Base-by-base conservation (phyloP, 1,140 invertebrate species). In the Leptestheria dahalacensis region DNA sequence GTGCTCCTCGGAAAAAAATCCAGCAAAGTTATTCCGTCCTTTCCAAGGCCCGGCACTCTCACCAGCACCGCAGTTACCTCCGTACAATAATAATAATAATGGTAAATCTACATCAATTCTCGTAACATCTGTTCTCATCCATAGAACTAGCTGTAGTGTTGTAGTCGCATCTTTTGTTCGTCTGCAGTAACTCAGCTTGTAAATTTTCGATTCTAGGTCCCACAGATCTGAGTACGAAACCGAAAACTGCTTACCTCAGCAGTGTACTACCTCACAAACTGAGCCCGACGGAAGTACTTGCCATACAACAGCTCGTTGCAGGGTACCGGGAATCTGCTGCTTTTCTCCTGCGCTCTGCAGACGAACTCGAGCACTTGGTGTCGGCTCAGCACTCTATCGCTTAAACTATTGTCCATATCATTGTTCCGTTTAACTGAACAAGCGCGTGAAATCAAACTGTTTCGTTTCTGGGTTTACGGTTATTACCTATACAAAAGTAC, bases 241-340 rank as follows among this genome's bases (percentile, higher is more conserved):
- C 75, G 33, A 84, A 85, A 66, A 80, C 83, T 1, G 26, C 51
- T 9, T 24, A 53, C 20, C 18, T 54, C 25, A 56, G 26, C 9
- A 61, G 33, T 21, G 57, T 86, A 25, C 74, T 86, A 23, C 81
- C 83, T 47, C 86, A 89, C 72, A 89, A 91, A 70, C 74, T 96
- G 58, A 96, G 86, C 69, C 79, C 86, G 29, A 84, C 85, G 52
- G 91, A 96, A 77, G 85, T 94, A 68, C 84, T 88, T 2, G 91
- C 93, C 1, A 91, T 96, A 2, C 79, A 89, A 64, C 91, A 94
- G 68, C 80, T 96, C 60, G 94, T 96, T 67, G 92, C 89, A 46
- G 92, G 91, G 48, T 96, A 96, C 76, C 80, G 92, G 69, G 93
- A 97, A 73, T 95, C 91, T 1, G 92, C 93, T 1, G 91, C 92